Base-by-base conservation (phyloP, 2,113 vertebrate species). In the Dipodomys stephensi region DNA sequence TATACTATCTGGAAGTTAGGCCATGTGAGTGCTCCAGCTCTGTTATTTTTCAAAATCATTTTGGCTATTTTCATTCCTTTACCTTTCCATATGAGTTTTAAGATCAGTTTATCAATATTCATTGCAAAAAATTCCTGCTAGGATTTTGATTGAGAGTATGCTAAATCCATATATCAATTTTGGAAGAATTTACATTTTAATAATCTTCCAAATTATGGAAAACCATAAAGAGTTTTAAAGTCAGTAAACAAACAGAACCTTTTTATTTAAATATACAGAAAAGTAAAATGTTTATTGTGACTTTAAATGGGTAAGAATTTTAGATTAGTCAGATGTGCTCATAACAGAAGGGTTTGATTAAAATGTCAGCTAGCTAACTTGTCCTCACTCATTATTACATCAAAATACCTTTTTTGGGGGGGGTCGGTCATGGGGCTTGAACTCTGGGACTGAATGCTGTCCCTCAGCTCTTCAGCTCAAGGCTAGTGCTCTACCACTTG, bases 311-410 rank as follows among this genome's bases (percentile, higher is more conserved):
- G 28, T 19, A 74, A 84, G 72, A 32, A 62, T 82, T 83, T 93
- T 82, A 68, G 8, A 62, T 81, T 57, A 71, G 35, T 78, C 78
- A 86, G 32, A 72, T 86, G 25, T 30, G 12, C 65, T 81, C 16
- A 78, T 73, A 93, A 93, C 11, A 69, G n/a, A 90, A 86, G 16
- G 28, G 28, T 91, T 80, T 78, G 25, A 49, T 60, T 86, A 89
- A 25, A 27, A 77, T 49, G 32, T 30, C 72, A 71, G 28, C 23
- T 78, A 27, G 4, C 27, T 78, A 32, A 68, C 76, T 77, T 92
- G 15, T 23, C n/a, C 39, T 89, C 23, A 35, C 10, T 32, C 39
- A 94, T 18, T 67, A 89, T 94, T 83, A 62, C 67, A 74, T 80
- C 60, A 86, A 87, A 89, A 87, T 76, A 74, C 11, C 84, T 87